Percentiles rank a stretch among this genome's conserved stretches.
Conservation (phyloP, 2,888 invertebrate species). For the Hypomecis punctinalis region DNA sequence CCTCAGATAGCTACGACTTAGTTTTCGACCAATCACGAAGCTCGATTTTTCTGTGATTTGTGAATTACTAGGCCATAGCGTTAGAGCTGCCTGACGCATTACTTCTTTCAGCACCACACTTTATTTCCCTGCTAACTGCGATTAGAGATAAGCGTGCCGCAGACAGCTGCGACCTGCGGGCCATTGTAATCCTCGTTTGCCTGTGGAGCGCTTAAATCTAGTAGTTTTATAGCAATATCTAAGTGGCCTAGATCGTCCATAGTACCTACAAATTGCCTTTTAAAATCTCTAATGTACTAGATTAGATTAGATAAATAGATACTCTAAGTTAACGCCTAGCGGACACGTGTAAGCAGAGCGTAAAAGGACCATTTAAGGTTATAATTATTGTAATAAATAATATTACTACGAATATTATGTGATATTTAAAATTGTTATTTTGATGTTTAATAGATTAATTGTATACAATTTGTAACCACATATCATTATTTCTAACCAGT, state of each 20-base stretch:
- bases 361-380: conserved; percentile 76
- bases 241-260: conserved; percentile 35
- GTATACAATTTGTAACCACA: conserved; percentile 73
- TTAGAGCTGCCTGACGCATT: too few species aligned
- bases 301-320: conserved; percentile 2
- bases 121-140: too few species aligned
- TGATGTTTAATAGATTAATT: conserved; percentile 74
- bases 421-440: conserved; percentile 81
- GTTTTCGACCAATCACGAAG: too few species aligned
- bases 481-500: conserved; percentile 79
- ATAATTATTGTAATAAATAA: conserved; percentile 60
- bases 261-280: conserved; percentile 37
- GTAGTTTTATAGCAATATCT: conserved; percentile 24
- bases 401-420: conserved; percentile 81
- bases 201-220: background rate
- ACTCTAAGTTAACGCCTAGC: conserved; percentile 35
- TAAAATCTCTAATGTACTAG: conserved; percentile 15
- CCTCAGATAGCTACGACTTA: too few species aligned
- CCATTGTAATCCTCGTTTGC: too few species aligned
- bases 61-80: too few species aligned
- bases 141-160: too few species aligned
- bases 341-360: conserved; percentile 67
- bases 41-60: too few species aligned
- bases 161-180: too few species aligned
- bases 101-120: too few species aligned